phyloP scores from a whole-genome alignment of 2,888 invertebrate genomes.

The Trissolcus brochymenae region DNA sequence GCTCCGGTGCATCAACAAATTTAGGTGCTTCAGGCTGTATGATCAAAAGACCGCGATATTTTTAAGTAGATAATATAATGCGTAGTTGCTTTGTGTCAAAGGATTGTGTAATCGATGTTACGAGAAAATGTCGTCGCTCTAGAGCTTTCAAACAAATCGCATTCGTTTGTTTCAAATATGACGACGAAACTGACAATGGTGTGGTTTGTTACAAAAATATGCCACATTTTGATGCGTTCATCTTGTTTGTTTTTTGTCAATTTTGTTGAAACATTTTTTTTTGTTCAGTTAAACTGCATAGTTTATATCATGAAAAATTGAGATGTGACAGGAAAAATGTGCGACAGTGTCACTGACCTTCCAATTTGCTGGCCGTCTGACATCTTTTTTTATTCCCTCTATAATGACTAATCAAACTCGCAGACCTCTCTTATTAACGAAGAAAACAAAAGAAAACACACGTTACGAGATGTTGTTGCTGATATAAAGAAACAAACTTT shows the following conservation, averaged over 20 bases:
- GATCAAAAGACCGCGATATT: constrained; percentile 27
- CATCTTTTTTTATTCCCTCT: constrained; percentile 25
- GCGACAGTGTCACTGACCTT: constrained; percentile 45
- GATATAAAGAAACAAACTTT: constrained; percentile 2
- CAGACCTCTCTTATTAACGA: background rate
- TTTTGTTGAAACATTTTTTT: background rate
- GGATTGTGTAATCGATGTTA: constrained; percentile 40
- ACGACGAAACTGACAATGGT: background rate
- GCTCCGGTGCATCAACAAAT: background rate
- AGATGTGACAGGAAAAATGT: too few relatives aligned
- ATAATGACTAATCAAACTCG: background rate
- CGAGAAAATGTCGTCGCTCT: constrained; percentile 18
- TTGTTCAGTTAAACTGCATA: background rate
- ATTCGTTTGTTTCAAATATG: background rate
- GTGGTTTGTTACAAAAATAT: background rate
- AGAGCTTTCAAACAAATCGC: constrained; percentile 14
- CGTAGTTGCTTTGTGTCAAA: constrained; percentile 48
- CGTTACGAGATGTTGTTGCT: too few relatives aligned
- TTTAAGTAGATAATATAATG: constrained; percentile 36
- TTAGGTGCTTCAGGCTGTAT: background rate
- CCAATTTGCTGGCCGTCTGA: constrained; percentile 46
- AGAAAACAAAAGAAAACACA: too few relatives aligned
- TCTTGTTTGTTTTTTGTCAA: background rate
- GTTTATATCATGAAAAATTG: too few relatives aligned
- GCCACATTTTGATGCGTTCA: background rate